Base-by-base conservation (phyloP, 2,888 invertebrate genomes). In the Podabrus alpinus region DNA sequence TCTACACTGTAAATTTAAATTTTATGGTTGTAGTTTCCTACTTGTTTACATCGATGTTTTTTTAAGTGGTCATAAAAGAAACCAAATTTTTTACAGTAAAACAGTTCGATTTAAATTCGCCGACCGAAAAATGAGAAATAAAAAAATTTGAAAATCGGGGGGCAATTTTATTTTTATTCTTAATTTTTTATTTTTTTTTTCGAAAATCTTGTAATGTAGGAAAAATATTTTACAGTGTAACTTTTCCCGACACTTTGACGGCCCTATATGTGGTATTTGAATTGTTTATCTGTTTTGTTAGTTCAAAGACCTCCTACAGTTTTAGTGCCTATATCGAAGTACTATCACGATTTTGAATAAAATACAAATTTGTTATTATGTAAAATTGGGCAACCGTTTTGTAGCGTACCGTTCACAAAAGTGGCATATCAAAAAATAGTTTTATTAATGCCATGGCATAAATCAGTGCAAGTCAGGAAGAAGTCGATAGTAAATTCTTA, bases 291-390 rank as follows among this genome's bases (percentile, higher is more conserved):
- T 66, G 77, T 80, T 82, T 81, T 82, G 81, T 83, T 80, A 71
- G 68, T 78, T 81, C 80, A 83, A 82, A 80, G 80, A 78, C 82
- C 76, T 72, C 85, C 82, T 71, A 81, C 80, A 79, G 83, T 77
- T 82, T 81, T 81, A 81, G 79, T 79, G 82, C 79, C 78, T 76
- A 79, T 84, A 85, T 85, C 84, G 84, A 83, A 84, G 81, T 82
- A 80, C 83, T 82, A 84, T 84, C 83, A 81, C 82, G 81, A 82
- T 82, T 82, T 84, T 85, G 85, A 84, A 85, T 85, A 85, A 85
- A 84, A 85, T 84, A 84, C 83, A 83, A 82, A 85, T 85, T 84
- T 84, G 84, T 85, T 84, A 83, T 80, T 80, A 45, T 84, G 83
- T 84, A 82, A 84, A 85, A 75, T 79, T 80, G 75, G 73, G 72